Evolutionary conservation across 92 coral and sea anemone genomes (phyloP).

Genomic region (Montipora capitata): DNA sequence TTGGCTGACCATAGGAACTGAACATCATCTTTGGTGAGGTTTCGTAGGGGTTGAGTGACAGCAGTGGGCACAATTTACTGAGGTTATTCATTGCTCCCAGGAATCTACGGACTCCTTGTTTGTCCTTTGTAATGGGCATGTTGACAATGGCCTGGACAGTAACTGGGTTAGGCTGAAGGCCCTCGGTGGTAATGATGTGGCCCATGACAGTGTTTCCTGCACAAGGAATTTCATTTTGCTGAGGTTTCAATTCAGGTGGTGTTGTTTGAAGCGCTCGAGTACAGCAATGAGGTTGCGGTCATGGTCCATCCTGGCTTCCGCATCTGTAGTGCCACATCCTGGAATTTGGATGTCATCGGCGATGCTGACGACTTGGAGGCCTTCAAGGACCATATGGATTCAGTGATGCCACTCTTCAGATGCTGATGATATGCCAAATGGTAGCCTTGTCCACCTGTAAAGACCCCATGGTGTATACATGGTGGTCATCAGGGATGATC

Average conservation of each 20-base stretch:
- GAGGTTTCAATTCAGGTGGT: constrained; percentile 38
- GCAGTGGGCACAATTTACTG: constrained; percentile 59
- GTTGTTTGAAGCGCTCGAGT: constrained; percentile 34
- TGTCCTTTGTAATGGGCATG: constrained; percentile 42
- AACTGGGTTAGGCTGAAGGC: constrained; percentile 49
- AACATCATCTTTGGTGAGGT: constrained; percentile 41
- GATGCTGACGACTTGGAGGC: constrained; percentile 40
- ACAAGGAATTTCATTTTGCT: constrained; percentile 48
- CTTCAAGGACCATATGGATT: constrained; percentile 53
- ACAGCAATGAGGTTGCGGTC: constrained; percentile 22
- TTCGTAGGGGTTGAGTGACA: constrained; percentile 42
- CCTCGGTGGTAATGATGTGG: constrained; percentile 62
- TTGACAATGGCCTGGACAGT: constrained; percentile 36
- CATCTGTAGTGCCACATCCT: constrained; percentile 45
- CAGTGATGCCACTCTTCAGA: constrained; percentile 54
- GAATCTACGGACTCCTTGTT: constrained; percentile 50
- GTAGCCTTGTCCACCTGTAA: constrained; percentile 39
- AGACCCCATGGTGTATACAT: constrained; percentile 59
- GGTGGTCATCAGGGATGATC: constrained; percentile 48
- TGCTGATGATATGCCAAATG: constrained; percentile 45
- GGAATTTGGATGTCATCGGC: constrained; percentile 56
- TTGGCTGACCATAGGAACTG: constrained; percentile 53
- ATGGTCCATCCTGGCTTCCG: constrained; percentile 7
- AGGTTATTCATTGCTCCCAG: constrained; percentile 59
- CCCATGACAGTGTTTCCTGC: constrained; percentile 53